These are phyloP conservation scores for Lepidothrix coronata DNA, from an alignment of 2,113 vertebrate genomes.

Conservation along the genomic window DNA sequence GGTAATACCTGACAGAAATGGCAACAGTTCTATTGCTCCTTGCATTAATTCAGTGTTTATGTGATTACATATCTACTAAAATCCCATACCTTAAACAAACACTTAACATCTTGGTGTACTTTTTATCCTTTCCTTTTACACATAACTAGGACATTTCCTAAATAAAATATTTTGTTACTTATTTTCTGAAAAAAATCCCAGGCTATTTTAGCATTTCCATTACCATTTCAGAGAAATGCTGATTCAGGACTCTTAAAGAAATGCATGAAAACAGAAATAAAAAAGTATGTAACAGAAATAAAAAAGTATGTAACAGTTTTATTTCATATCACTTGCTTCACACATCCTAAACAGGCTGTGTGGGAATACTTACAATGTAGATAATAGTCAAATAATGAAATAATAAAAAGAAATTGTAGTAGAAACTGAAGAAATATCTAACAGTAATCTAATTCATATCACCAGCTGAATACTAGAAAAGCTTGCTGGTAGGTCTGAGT, in stretches of 20 bases:
- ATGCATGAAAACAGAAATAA: neutral
- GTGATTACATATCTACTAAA: neutral
- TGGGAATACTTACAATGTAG: neutral
- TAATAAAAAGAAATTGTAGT: neutral
- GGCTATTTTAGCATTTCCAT: neutral
- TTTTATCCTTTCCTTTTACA: neutral
- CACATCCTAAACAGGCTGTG: neutral
- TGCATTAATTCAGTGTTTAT: neutral
- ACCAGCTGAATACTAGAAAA: neutral
- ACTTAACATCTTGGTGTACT: neutral
- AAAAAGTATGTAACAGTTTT: neutral
- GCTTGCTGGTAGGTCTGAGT: neutral
- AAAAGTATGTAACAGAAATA: neutral
- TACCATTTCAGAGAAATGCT: neutral
- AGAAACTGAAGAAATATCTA: neutral
- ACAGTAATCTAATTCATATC: neutral
- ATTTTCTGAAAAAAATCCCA: neutral
- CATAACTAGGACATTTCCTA: neutral
- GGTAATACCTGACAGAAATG: neutral
- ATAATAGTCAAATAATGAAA: neutral
- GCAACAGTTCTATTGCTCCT: neutral
- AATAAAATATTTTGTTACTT: neutral
- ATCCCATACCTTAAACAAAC: neutral
- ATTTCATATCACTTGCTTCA: neutral
- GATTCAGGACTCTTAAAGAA: neutral